Evolutionary conservation across 2,888 invertebrate species (phyloP), one percentile per base, ranked within the genome.

Genomic region (Ctenicera cuprea): DNA sequence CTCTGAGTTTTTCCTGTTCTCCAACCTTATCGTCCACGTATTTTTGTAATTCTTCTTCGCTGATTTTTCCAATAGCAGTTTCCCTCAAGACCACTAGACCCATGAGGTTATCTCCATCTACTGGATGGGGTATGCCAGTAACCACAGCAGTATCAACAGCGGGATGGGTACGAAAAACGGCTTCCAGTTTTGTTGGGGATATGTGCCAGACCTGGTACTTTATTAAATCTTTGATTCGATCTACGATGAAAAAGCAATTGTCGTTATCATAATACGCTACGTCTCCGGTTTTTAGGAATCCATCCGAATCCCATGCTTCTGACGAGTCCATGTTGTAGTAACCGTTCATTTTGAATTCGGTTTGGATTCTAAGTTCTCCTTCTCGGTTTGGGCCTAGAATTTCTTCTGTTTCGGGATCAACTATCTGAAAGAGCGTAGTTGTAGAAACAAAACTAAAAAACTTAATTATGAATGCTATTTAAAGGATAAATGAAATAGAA

Each of bases 171-270:
- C 92, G 89, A 0, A 95, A 81, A 1, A 94, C 81, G 50, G 88
- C 90, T 85, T 96, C 96, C 20, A 96, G 84, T 83, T 95, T 94
- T 0, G 95, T 94, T 14, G 96, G 96, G 8, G 95, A 90, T 3
- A 90, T 88, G 79, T 89, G 88, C 82, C 87, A 83, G 62, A 82
- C 85, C 74, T 81, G 87, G 73, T 87, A 89, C 81, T 89, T 89
- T n/a, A 89, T 82, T 22, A 89, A 78, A 75, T 87, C 83, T 74
- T 89, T 89, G 1, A 87, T 83, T 22, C 89, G 83, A 18, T 88
- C 89, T 0, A 88, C 83, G 43, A 87, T 86, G 79, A 81, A 89
- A 65, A 86, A 87, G 77, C 88, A 86, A 77, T 85, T 84, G 5
- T 87, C 82, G 22, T 87, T 86, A 71, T 90, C 89, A 72, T 88